Base-by-base conservation (phyloP, 2,113 vertebrate genomes). In the Cariama cristata region DNA sequence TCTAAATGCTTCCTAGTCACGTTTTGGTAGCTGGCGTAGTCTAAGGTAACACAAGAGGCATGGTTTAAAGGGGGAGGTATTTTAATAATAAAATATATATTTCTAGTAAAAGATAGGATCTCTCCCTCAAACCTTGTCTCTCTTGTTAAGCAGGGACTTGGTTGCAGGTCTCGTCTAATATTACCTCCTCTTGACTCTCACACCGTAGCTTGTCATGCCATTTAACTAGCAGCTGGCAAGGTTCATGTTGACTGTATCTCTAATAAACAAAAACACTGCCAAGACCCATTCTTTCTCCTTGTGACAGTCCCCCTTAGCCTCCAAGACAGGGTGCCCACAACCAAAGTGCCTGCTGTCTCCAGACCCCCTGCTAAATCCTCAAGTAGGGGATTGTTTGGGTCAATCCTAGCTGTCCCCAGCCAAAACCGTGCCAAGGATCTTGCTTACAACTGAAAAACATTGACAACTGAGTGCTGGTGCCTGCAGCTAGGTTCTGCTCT, bases 21-120 rank as follows among this genome's bases (percentile, higher is more conserved):
- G 0, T 79, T 87, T 87, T 40, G 50, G 64, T 52, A 38, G 52
- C 19, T 67, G 93, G 40, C 53, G 6, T 12, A 74, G 80, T 27
- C 73, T 79, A 53, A 87, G 73, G 69, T 91, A 84, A 93, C 82
- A 64, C 33, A 89, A 79, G 84, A 95, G 87, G 58, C 84, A 79
- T 28, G 92, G 73, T 82, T 97, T 93, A 88, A 76, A 91, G 81
- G 68, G 76, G 33, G 62, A 96, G 76, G 47, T 81, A 52, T 94
- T 97, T 94, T 68, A 75, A 90, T 97, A 95, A 87, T 79, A 96
- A 97, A 95, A 97, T 96, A 90, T 94, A 77, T 93, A 79, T 96
- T 96, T 97, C 23, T 91, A 94, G 84, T 56, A 91, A 94, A 96
- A 96, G 26, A 96, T 84, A 96, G 0, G 7, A 53, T 76, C 84